phyloP scores from a whole-genome alignment of 2,113 vertebrate species.

The Nesospiza acunhae region DNA sequence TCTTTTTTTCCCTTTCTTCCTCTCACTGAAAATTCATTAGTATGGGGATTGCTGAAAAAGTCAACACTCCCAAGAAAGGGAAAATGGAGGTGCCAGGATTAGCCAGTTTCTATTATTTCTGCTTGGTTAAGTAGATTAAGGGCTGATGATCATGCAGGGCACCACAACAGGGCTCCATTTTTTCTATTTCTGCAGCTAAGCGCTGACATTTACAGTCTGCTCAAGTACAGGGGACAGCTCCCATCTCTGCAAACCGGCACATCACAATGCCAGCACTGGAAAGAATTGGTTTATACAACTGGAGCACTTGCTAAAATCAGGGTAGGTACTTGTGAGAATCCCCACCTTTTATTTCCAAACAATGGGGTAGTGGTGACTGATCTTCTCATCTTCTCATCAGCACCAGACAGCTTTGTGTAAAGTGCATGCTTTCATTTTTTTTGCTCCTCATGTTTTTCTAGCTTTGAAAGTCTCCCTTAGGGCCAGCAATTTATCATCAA shows the following conservation, averaged over 20 bases:
- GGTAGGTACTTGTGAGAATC: background rate
- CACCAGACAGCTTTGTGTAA: background rate
- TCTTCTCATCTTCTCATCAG: background rate
- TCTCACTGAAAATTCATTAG: background rate
- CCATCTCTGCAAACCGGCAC: background rate
- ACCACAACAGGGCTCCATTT: background rate
- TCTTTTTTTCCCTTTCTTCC: background rate
- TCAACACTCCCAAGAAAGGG: background rate
- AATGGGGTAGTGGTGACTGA: background rate
- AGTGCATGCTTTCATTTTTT: background rate
- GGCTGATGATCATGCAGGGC: background rate
- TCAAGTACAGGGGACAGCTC: background rate
- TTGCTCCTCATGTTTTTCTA: background rate
- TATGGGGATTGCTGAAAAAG: background rate
- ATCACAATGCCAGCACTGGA: background rate
- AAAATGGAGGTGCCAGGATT: background rate
- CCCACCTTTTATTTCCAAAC: background rate
- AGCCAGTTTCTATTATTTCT: conserved; percentile 5
- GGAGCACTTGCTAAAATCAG: background rate
- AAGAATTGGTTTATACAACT: background rate
- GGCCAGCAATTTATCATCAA: background rate
- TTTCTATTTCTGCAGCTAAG: background rate
- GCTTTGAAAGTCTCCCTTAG: background rate
- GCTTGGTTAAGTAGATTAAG: conserved; percentile 13
- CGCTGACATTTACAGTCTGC: background rate